Conservation (phyloP, 2,888 invertebrate genomes). For the Agriotes lineatus region DNA sequence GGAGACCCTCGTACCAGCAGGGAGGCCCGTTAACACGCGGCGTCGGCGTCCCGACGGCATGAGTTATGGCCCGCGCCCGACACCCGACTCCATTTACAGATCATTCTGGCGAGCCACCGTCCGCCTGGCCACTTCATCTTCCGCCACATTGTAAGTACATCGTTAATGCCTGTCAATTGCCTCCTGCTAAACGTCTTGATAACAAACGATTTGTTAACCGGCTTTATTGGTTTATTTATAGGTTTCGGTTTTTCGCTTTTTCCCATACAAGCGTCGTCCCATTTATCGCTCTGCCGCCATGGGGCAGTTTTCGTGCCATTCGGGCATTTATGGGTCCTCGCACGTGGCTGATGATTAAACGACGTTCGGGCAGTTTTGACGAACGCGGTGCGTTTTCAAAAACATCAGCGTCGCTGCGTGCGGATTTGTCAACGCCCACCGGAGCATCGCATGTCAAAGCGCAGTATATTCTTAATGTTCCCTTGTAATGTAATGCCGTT, state of each 20-base stretch:
- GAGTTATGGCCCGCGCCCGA: conserved; percentile 69
- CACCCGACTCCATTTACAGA: conserved; percentile 72
- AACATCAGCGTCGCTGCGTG: conserved; percentile 57
- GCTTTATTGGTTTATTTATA: conserved; percentile 61
- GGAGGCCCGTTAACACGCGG: conserved; percentile 60
- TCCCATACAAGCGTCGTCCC: not conserved
- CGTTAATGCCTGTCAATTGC: conserved; percentile 63
- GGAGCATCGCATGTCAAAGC: conserved; percentile 62
- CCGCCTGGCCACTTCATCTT: conserved; percentile 55
- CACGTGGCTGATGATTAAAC: conserved; percentile 16
- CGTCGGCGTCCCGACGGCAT: conserved; percentile 64
- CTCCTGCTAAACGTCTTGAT: conserved; percentile 63
- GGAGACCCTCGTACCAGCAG: conserved; percentile 59
- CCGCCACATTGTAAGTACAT: conserved; percentile 56
- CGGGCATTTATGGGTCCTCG: not conserved
- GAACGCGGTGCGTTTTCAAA: conserved; percentile 44
- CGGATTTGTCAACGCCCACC: conserved; percentile 65
- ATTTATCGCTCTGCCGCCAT: not conserved
- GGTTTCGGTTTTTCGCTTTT: conserved; percentile 33
- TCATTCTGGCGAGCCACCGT: conserved; percentile 68
- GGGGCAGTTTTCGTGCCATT: conserved; percentile 2
- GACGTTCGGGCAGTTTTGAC: conserved; percentile 24
- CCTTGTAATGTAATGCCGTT: conserved; percentile 60
- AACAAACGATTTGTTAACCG: conserved; percentile 61
- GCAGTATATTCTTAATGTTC: conserved; percentile 65